Evolutionary conservation across 1,140 invertebrate species (phyloP), one percentile per base, ranked within the genome.

Genomic region (Lanistes nyassanus): DNA sequence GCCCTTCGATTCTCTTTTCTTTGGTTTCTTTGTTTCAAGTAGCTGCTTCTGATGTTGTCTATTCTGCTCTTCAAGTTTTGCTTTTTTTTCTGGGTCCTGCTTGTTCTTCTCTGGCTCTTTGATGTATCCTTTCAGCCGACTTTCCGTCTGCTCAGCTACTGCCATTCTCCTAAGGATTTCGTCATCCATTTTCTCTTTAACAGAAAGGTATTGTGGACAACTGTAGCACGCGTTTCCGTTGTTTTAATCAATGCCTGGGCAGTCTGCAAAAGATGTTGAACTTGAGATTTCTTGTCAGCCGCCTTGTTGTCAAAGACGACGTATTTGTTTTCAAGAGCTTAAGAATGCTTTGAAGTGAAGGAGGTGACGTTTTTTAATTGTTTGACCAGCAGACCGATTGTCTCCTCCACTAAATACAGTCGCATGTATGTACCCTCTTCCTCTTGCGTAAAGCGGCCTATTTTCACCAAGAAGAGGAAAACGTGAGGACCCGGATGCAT

Each of bases 371-470:
- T 16, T 69, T 26, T 26, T 26, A 26, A 69, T 26, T 6, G 21
- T 53, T 47, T n/a, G 16, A 37, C 26, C 5, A 9, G 34, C 67
- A 47, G 34, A n/a, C 21, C 23, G 31, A 1, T 69, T 34, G 31
- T 69, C 67, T 42, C 26, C 16, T 26, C n/a, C n/a, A 21, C 37
- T 69, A 11, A 69, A 69, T 13, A 69, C 64, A 66, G 36, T 31
- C 31, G 5, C 1, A 31, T 39, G 31, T 3, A 66, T 7, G 64
- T 66, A 37, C 34, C 36, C 2, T 29, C 26, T 9, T 66, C 64
- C 23, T 60, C 56, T 23, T 60, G 7, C 7, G 56, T 60, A 23
- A 26, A 60, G 23, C 56, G 56, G 23, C 0, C 23, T 11, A 31
- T 31, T 31, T n/a, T n/a, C 13, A 26, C 9, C 0, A 60, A 11